Percentiles rank a stretch among this genome's conserved stretches.
phyloP scores from a whole-genome alignment of 2,113 vertebrate species.

The Procavia capensis region DNA sequence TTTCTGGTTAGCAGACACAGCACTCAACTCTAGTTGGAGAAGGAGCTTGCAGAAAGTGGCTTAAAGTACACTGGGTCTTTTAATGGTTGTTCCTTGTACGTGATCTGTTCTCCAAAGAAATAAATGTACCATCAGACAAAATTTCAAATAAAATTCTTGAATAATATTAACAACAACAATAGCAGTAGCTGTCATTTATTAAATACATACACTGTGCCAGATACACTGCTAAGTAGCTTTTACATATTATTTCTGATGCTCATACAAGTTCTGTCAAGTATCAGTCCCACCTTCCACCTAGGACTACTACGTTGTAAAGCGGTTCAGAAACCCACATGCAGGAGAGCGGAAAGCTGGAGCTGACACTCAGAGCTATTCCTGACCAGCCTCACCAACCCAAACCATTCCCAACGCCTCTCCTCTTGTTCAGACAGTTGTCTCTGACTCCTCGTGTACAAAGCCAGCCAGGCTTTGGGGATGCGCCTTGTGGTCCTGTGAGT shows the following conservation, averaged over 20 bases:
- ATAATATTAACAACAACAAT: background rate
- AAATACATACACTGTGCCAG: background rate
- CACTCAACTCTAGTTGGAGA: too few species aligned
- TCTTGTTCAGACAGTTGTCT: background rate
- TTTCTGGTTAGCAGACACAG: too few species aligned
- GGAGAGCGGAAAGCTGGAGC: background rate
- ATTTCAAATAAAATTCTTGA: background rate
- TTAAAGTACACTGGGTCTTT: background rate
- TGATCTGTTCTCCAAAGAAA: background rate
- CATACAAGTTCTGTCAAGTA: background rate
- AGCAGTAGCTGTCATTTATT: background rate
- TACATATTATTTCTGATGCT: background rate
- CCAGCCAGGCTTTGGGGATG: too few species aligned
- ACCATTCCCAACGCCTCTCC: background rate
- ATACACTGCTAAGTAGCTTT: background rate
- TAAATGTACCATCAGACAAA: slow-evolving; percentile 4
- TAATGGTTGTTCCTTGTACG: background rate
- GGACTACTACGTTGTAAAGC: background rate
- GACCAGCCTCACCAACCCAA: background rate
- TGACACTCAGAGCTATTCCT: background rate
- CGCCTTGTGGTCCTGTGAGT: fast-evolving
- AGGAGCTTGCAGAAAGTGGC: background rate
- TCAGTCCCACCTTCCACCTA: background rate
- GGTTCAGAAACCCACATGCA: background rate
- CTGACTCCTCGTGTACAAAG: background rate